Base-by-base conservation (phyloP, 1,140 invertebrate species). In the Orius insidiosus region DNA sequence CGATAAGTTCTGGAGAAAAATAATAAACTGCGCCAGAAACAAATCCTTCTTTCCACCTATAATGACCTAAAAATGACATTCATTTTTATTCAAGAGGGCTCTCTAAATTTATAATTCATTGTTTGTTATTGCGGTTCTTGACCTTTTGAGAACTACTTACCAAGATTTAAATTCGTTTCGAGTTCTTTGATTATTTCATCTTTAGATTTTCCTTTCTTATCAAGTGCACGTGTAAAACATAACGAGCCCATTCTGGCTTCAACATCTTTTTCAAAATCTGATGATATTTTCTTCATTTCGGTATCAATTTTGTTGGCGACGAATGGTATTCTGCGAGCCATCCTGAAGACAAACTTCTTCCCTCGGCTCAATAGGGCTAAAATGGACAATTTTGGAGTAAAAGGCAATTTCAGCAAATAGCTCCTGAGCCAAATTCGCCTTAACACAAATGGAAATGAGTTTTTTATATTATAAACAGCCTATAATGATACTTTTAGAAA, bases 11-110 rank as follows among this genome's bases (percentile, higher is more conserved):
- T 13, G 72, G 62, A 48, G 76, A 71, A 48, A 72, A 63, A 59
- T 76, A 85, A 60, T 97, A 97, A 1, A 97, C 83, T 8, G 88
- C 74, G 1, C 93, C 93, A 10, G 89, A 94, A 0, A 89, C 82
- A 49, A 61, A 70, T 1, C 85, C 85, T 44, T 68, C 61, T 55
- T 75, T 64, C 83, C 85, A 92, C 48, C 83, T 68, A 54, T 77
- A 86, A 45, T 71, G 58, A 50, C 78, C 80, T 81, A 54, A 49
- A n/a, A 54, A 53, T 38, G 6, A 53, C 58, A 59, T 49, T 46
- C 8, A 35, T 16, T n/a, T 32, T 41, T 33, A 40, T 10, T 39
- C 39, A 18, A 37, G 15, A 18, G 9, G 37, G 47, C 15, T 8
- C 53, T 36, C 38, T 14, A 40, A 4, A 54, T 18, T 30, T 30